These are phyloP conservation scores for Cyanocitta stelleri DNA, from an alignment of 2,113 vertebrate species.

Conservation along the genomic window DNA sequence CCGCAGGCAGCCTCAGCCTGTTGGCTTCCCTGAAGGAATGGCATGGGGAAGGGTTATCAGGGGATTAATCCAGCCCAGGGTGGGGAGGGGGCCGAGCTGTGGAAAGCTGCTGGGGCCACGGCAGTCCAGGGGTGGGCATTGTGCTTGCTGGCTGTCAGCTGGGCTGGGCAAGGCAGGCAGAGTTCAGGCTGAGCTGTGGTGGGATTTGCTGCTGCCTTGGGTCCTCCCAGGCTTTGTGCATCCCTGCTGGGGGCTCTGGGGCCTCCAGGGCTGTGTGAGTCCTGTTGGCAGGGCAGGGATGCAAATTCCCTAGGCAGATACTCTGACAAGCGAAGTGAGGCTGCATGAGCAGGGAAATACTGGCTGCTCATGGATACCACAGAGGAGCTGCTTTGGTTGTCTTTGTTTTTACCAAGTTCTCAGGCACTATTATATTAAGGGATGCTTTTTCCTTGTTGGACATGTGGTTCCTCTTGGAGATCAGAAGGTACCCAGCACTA, in stretches of 20 bases:
- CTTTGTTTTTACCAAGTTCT: background rate
- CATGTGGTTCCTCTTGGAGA: background rate
- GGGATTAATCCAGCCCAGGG: background rate
- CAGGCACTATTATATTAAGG: background rate
- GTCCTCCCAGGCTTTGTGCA: background rate
- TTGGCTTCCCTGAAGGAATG: background rate
- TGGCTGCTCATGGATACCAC: accelerated
- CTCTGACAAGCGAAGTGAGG: background rate
- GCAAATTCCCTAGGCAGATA: background rate
- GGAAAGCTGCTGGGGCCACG: background rate
- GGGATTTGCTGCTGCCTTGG: background rate
- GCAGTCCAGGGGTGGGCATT: background rate
- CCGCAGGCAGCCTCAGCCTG: background rate
- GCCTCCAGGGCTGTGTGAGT: background rate
- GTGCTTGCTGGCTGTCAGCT: background rate
- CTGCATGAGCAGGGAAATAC: background rate
- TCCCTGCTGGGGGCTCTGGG: background rate
- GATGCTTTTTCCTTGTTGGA: background rate
- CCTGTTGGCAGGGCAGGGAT: background rate
- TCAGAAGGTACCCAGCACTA: background rate
- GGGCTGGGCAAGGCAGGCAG: background rate
- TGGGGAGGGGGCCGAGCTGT: accelerated
- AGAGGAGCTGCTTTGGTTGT: background rate
- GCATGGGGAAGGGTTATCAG: background rate
- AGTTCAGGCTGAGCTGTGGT: background rate